A percentile compares a stretch with the other conserved stretches of the same genome.
phyloP scores from a whole-genome alignment of 2,113 vertebrate genomes.

The Garra rufa region DNA sequence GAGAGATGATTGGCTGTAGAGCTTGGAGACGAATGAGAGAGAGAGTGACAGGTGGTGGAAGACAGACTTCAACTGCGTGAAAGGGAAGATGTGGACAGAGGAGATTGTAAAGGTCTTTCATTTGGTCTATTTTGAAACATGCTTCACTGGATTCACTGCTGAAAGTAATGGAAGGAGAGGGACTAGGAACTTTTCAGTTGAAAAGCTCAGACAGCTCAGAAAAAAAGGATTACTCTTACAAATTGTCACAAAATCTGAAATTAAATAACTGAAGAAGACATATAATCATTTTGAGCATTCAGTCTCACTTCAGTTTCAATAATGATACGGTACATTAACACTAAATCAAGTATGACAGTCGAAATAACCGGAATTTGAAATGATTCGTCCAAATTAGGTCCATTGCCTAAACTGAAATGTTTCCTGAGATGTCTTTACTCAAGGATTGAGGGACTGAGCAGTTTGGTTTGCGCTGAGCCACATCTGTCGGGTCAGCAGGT shows the following conservation, averaged over 20 bases:
- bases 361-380: slow-evolving; percentile 42
- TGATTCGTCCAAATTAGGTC: slow-evolving; percentile 40
- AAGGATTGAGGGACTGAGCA: slow-evolving; percentile 56
- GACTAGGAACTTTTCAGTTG: slow-evolving; percentile 14
- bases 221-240: slow-evolving; percentile 42
- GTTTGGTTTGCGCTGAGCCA: background rate
- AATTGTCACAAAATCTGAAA: slow-evolving; percentile 45
- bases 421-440: slow-evolving; percentile 78
- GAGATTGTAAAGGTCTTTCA: slow-evolving; percentile 13
- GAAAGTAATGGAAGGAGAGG: background rate
- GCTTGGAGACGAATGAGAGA: background rate
- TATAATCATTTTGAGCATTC: slow-evolving; percentile 19
- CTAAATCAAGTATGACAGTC: slow-evolving; percentile 48
- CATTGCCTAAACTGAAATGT: slow-evolving; percentile 71
- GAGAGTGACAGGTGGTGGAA: slow-evolving; percentile 7
- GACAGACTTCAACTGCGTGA: slow-evolving; percentile 9
- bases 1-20: slow-evolving; percentile 28
- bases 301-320: background rate
- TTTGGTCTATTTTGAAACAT: slow-evolving; percentile 16
- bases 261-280: slow-evolving; percentile 45
- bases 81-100: slow-evolving; percentile 21
- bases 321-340: background rate
- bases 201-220: slow-evolving; percentile 2
- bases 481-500: slow-evolving; percentile 43
- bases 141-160: slow-evolving; percentile 30